Base-by-base conservation (phyloP, 37 sponge, comb jelly and placozoan genomes). In the Mnemiopsis leidyi region DNA sequence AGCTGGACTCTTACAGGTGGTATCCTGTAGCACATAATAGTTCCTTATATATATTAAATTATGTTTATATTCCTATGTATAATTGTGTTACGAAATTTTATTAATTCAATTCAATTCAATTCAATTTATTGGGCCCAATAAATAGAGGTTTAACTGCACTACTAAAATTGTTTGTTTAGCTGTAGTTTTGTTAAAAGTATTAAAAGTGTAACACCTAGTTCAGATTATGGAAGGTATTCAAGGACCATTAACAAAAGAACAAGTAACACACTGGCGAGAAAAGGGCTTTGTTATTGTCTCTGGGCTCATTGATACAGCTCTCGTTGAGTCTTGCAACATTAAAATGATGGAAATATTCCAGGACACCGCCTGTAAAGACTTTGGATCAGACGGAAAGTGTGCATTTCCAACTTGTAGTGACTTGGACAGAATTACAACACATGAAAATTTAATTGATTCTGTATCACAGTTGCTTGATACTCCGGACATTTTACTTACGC, bases 231-330 rank as follows among this genome's bases (percentile, higher is more conserved):
- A 48, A 18, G 13, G 13, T 18, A 48, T 48, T 48, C 61, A 48
- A 69, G 73, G 73, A 69, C 73, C 73, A 25, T 69, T 69, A 69
- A 69, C 23, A 23, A 25, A 69, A 20, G 73, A 69, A 69, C 73
- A 69, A 69, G 73, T 69, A 69, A 69, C 73, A 5, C 73, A 69
- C 7, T 69, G 73, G 73, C 73, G n/a, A 69, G 73, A 69, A 21
- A 69, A 25, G 29, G 73, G 73, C 2, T 69, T n/a, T 25, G 73
- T 69, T 5, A 20, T 69, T 25, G 73, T 69, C 73, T 69, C 73
- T 69, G 73, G 73, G 2, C 73, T 69, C 21, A 16, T 69, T 2
- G 73, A 69, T 2, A 16, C 73, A 69, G 24, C 73, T 69, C 73
- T 69, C n/a, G 29, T 25, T n/a, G 73, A 69, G 21, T 69, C 73